A percentile compares a stretch with the other conserved stretches of the same genome.
These are phyloP conservation scores for Lingula anatina DNA, from an alignment of 2,888 invertebrate genomes.

Conservation along the genomic window DNA sequence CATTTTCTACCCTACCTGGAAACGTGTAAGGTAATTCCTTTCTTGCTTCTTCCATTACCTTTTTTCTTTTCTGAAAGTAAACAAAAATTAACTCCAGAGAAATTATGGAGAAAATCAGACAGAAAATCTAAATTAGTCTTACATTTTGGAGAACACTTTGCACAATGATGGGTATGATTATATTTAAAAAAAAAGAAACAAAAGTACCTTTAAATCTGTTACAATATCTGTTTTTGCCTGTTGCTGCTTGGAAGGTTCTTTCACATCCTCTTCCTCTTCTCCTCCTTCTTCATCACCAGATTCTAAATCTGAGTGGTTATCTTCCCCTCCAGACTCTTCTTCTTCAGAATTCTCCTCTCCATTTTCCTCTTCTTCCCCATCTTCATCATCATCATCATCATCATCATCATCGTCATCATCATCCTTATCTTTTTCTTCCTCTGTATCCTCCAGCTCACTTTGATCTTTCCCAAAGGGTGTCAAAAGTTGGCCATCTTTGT, in stretches of 20 bases:
- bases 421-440: conserved; percentile 14
- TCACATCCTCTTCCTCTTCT: conserved; percentile 1
- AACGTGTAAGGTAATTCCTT: conserved; percentile 58
- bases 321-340: conserved; percentile 4
- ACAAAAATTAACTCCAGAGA: no score
- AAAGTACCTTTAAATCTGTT: neutral
- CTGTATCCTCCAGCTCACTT: conserved; percentile 10
- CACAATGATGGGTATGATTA: no score
- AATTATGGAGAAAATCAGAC: no score
- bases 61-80: conserved; percentile 17
- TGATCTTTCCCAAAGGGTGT: no score
- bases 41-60: conserved; percentile 58
- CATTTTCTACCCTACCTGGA: conserved; percentile 48
- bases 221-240: no score
- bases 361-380: conserved; percentile 48
- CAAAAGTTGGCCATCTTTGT: conserved; percentile 28
- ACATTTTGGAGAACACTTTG: no score
- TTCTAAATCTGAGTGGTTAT: conserved; percentile 5
- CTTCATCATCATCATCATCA: conserved; percentile 19
- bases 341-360: conserved; percentile 37
- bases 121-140: no score
- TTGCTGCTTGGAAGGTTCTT: neutral
- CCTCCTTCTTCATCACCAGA: conserved; percentile 2
- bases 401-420: conserved; percentile 11
- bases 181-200: conserved; percentile 5